These are phyloP conservation scores for Ginglymostoma cirratum DNA, from an alignment of 2,113 vertebrate species.

Conservation along the genomic window DNA sequence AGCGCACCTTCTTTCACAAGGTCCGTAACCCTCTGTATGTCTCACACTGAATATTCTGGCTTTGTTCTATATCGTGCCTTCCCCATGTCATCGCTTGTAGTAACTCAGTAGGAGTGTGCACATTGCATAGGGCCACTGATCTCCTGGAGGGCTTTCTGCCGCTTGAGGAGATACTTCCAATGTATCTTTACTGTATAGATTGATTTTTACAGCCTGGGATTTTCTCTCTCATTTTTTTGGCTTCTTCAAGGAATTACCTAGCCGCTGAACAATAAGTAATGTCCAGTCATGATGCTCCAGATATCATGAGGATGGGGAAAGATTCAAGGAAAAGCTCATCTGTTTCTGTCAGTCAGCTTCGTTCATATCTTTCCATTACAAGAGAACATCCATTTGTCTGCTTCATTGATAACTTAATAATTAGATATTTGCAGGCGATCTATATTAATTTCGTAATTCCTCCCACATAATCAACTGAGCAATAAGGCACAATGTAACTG, in stretches of 20 bases:
- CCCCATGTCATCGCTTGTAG: background rate
- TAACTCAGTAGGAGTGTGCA: background rate
- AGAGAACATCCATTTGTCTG: background rate
- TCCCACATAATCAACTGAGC: background rate
- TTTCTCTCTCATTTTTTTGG: background rate
- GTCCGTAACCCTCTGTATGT: background rate
- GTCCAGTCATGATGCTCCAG: background rate
- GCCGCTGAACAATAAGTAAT: background rate
- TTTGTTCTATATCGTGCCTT: background rate
- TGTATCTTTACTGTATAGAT: background rate
- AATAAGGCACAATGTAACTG: background rate
- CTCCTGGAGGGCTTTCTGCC: background rate
- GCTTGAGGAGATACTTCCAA: background rate
- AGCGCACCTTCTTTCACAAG: background rate
- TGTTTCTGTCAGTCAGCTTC: background rate
- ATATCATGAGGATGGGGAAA: background rate
- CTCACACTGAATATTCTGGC: background rate
- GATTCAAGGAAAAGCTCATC: background rate
- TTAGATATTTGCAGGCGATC: background rate
- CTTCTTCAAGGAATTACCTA: background rate
- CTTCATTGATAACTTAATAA: background rate
- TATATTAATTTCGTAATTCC: background rate
- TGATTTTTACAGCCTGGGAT: background rate
- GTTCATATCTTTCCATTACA: background rate
- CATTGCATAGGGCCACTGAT: background rate